A percentile compares a stretch with the other conserved stretches of the same genome.
These are phyloP conservation scores for Argya squamiceps DNA, from an alignment of 2,797 vertebrate species.

Conservation along the genomic window DNA sequence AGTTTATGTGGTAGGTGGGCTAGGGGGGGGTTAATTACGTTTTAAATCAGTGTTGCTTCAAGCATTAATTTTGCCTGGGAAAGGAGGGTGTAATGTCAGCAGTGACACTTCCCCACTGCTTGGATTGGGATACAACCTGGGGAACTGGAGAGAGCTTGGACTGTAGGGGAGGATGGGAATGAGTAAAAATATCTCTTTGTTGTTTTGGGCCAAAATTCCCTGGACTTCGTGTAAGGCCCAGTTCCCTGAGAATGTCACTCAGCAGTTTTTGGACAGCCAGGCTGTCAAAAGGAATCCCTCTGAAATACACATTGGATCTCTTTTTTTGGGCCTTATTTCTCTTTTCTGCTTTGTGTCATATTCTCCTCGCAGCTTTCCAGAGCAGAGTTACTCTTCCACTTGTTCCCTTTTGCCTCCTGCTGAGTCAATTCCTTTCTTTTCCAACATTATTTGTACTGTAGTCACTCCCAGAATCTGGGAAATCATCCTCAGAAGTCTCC, in stretches of 20 bases:
- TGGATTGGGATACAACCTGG: not conserved
- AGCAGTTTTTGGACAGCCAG: not conserved
- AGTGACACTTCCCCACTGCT: not conserved
- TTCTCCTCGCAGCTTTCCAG: not conserved
- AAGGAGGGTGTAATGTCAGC: not conserved
- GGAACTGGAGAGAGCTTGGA: not conserved
- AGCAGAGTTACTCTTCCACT: constrained; percentile 25
- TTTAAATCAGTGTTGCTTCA: not conserved
- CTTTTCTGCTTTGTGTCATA: not conserved
- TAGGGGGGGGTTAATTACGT: not conserved
- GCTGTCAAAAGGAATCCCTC: not conserved
- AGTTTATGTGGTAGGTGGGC: constrained; percentile 5
- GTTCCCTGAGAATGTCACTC: not conserved
- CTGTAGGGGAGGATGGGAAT: not conserved
- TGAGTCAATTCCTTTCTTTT: constrained; percentile 34
- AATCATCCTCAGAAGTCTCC: constrained; percentile 14
- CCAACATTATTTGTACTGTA: not conserved
- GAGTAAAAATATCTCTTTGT: not conserved
- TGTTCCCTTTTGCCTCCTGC: constrained; percentile 30
- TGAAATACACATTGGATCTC: rapidly evolving
- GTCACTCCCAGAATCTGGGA: constrained; percentile 18
- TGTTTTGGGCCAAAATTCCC: not conserved
- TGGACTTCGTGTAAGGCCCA: not conserved
- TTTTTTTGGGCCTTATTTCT: not conserved
- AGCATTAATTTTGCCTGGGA: not conserved